Evolutionary conservation across 1,140 invertebrate genomes (phyloP), one percentile per base, ranked within the genome.

Genomic region (Ladona fulva): DNA sequence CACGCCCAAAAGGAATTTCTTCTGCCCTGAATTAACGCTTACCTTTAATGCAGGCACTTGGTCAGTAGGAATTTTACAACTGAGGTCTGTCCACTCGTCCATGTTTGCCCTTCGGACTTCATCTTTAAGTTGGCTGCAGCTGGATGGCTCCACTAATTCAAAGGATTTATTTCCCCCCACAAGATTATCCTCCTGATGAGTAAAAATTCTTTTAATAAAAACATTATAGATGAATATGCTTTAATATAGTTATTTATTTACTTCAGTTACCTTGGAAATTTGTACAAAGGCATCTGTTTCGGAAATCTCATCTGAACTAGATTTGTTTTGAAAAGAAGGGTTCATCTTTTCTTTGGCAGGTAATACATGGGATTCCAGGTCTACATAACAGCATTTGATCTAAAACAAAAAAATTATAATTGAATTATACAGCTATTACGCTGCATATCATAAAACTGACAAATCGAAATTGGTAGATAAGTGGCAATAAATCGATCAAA

Each of bases 271-370:
- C 85, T 87, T 86, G 85, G 85, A 86, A 86, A 86, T 87, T 87
- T 88, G 86, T 87, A 87, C 86, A 86, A 88, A 88, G 87, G 87
- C 87, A 88, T 88, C 86, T 86, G 84, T 86, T 87, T 87, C 85
- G 83, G 86, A 88, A 87, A 88, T 87, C 85, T 87, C 87, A 87
- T 87, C 85, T 88, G 87, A 88, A 88, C 87, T 88, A 88, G 87
- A 88, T 87, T 88, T 86, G 86, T 87, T 85, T 87, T 86, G 86
- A 88, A 88, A 88, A 75, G 29, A 75, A 75, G 74, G 86, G 86
- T 85, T 88, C 86, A 87, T 86, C 87, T 87, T 85, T 87, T 88
- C 87, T 88, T 88, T 88, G 87, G 87, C 87, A 87, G 87, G 87
- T 86, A 87, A 88, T 87, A 86, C 86, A 86, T 87, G 87, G 85